A percentile compares a stretch with the other conserved stretches of the same genome.
phyloP scores from a whole-genome alignment of 2,113 vertebrate genomes.

The crab-eating macaque (Macaca fascicularis) region DNA sequence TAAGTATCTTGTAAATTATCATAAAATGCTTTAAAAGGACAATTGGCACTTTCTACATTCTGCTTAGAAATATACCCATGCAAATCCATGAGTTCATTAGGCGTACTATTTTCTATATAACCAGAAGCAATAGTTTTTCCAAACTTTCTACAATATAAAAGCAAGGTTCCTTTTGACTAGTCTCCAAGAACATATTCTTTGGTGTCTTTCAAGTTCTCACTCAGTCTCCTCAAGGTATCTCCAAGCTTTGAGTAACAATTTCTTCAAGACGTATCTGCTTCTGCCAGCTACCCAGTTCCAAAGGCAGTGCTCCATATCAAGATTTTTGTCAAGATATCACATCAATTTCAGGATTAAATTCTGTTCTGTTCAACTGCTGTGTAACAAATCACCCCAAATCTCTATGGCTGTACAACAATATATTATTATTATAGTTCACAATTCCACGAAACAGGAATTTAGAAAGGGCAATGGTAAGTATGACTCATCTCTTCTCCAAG shows the following conservation, averaged over 20 bases:
- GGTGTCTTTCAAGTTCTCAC: background rate
- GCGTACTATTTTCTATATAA: background rate
- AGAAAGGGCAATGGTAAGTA: background rate
- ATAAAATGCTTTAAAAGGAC: background rate
- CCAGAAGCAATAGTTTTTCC: background rate
- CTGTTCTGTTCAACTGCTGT: background rate
- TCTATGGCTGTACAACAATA: background rate
- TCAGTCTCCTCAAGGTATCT: background rate
- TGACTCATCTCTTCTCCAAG: rapidly evolving
- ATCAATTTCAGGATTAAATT: background rate
- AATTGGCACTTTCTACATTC: background rate
- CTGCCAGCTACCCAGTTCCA: background rate
- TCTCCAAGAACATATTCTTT: background rate
- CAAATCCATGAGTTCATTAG: background rate
- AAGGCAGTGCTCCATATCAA: background rate
- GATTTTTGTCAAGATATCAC: background rate
- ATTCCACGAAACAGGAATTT: background rate
- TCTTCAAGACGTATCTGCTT: background rate
- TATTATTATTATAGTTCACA: background rate
- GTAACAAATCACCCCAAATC: background rate
- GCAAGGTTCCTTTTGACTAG: background rate
- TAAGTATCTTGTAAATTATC: background rate
- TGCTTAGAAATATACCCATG: background rate
- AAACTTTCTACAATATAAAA: background rate
- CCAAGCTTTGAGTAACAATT: background rate